Conservation (phyloP, 2,113 vertebrate genomes). For the Rhinichthys klamathensis region DNA sequence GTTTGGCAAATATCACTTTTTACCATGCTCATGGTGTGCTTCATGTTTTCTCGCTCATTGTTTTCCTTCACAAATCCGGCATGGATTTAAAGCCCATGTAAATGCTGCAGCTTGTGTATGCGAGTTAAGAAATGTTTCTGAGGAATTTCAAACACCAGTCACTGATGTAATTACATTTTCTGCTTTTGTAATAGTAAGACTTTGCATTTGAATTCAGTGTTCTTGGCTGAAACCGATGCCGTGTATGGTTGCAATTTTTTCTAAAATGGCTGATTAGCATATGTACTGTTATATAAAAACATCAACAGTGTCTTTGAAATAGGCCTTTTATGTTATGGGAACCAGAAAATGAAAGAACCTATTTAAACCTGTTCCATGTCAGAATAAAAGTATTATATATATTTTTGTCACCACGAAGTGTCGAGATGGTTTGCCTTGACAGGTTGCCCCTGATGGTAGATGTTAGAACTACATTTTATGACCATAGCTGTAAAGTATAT, state of each 20-base stretch:
- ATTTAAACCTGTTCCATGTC: neutral
- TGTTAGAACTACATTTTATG: neutral
- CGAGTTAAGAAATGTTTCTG: slow-evolving; percentile 23
- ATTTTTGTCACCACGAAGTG: neutral
- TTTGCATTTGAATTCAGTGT: slow-evolving; percentile 1
- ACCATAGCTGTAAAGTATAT: neutral
- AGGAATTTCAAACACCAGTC: slow-evolving; percentile 1
- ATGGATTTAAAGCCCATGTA: slow-evolving; percentile 27
- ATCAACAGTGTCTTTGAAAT: neutral
- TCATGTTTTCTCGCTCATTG: neutral
- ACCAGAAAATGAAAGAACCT: neutral
- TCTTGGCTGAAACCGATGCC: neutral
- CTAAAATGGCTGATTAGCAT: neutral
- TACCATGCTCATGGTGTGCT: neutral
- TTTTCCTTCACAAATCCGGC: slow-evolving; percentile 1
- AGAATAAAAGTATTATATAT: neutral
- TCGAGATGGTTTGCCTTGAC: neutral
- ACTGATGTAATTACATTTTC: slow-evolving; percentile 22
- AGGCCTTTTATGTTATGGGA: neutral
- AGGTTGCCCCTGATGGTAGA: neutral
- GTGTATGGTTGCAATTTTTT: neutral
- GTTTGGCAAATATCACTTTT: slow-evolving; percentile 20
- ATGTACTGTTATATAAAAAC: neutral
- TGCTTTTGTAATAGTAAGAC: slow-evolving; percentile 8
- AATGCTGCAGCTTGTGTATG: slow-evolving; percentile 12